phyloP scores from a whole-genome alignment of 2,797 vertebrate species.

The Sphenodon punctatus region DNA sequence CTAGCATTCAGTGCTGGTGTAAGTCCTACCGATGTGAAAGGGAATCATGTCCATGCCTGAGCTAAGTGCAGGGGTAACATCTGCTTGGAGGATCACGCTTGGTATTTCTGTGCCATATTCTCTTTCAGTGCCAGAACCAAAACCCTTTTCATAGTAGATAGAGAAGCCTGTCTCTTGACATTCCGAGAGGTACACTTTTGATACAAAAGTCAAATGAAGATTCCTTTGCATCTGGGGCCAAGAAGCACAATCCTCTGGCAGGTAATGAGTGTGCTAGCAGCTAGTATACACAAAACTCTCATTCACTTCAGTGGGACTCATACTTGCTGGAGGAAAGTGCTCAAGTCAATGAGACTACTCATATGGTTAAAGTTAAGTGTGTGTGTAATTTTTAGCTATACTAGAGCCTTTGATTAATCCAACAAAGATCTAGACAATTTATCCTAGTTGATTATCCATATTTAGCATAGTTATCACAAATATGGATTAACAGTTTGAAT shows the following conservation, averaged over 20 bases:
- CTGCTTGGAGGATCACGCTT: too few species aligned
- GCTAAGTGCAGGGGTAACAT: too few species aligned
- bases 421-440: too few species aligned
- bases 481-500: background rate
- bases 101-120: background rate
- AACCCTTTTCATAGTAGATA: background rate
- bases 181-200: background rate
- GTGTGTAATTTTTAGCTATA: rapidly evolving
- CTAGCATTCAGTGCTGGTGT: too few species aligned
- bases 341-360: background rate
- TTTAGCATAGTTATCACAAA: background rate
- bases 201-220: background rate
- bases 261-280: too few species aligned
- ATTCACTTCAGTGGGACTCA: too few species aligned
- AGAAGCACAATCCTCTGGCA: background rate
- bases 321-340: too few species aligned
- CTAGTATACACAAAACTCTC: too few species aligned
- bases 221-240: background rate
- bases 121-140: background rate
- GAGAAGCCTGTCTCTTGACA: background rate
- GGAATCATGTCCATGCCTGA: too few species aligned
- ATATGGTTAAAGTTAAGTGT: background rate
- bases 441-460: background rate
- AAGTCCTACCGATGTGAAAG: too few species aligned
- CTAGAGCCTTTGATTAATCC: background rate